Evolutionary conservation across 2,113 vertebrate species (phyloP).

Genomic region (Sprattus sprattus): DNA sequence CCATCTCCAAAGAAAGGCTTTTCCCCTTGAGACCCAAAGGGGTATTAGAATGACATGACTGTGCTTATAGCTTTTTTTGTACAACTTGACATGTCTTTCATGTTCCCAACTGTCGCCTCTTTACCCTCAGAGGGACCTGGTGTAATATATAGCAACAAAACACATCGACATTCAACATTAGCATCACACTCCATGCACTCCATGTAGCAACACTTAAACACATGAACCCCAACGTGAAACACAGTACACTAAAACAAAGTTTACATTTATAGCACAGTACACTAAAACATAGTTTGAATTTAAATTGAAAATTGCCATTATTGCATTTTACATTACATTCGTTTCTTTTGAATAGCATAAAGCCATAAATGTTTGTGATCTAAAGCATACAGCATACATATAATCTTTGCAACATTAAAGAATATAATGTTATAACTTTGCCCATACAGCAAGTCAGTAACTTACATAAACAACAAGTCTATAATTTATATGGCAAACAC

Average conservation of each 20-base stretch:
- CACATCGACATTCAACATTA: not conserved
- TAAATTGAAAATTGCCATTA: not conserved
- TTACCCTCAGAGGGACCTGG: constrained; percentile 7
- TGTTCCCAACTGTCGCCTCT: constrained; percentile 37
- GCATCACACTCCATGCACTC: not conserved
- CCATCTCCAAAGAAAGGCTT: not conserved
- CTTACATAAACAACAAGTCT: not conserved
- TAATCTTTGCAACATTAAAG: not conserved
- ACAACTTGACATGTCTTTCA: constrained; percentile 54
- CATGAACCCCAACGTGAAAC: not conserved
- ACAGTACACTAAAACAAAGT: too few relatives aligned
- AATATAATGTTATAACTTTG: not conserved
- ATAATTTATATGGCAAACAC: not conserved
- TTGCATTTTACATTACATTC: not conserved
- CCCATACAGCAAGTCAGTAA: not conserved
- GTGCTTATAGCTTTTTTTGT: not conserved
- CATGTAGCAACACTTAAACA: not conserved
- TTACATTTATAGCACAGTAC: too few relatives aligned
- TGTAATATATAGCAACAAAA: not conserved
- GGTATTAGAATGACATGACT: constrained; percentile 9
- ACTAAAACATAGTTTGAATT: not conserved
- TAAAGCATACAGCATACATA: not conserved
- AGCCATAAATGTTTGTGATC: not conserved
- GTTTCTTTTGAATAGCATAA: not conserved
- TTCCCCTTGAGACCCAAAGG: not conserved